Evolutionary conservation across 2,888 invertebrate genomes (phyloP), one percentile per base, ranked within the genome.

Genomic region (Cistogaster globosa): DNA sequence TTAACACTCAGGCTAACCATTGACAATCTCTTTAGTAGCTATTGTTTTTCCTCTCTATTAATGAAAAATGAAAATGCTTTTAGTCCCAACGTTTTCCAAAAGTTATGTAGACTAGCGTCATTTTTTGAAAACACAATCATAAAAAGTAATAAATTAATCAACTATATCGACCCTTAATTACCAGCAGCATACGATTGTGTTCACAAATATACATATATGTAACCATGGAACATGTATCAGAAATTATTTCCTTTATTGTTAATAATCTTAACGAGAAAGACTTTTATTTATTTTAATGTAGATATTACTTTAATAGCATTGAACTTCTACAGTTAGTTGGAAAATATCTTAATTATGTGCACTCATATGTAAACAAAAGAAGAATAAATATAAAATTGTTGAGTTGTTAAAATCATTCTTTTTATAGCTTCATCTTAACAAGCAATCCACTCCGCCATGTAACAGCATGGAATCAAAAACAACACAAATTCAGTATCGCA

Each of bases 391-490:
- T 60, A 67, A 74, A 74, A 57, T 82, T 85, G 77, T 84, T 76
- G 71, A 84, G 67, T 84, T 80, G 82, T 69, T 78, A 71, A 82
- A 77, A 11, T 26, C 57, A 85, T 84, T 84, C 74, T 81, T 74
- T 74, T 80, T 67, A 80, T 77, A 51, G 57, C 84, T 84, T 84
- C 72, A 84, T 84, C 51, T 63, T 62, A 53, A 60, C n/a, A n/a
- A n/a, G n/a, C n/a, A n/a, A n/a, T n/a, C 48, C 20, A 36, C 20
- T 48, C 58, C 20, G 26, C 6, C 51, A 14, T 22, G 48, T 48
- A 68, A 62, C 38, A 38, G 57, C 9, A 57, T 71, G 63, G 48
- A 57, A 65, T 69, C 53, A 51, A 53, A 58, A 14, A 62, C 57
- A 63, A 71, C 22, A 63, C 45, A 51, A 26, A 72, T 38, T 62